A percentile compares a stretch with the other conserved stretches of the same genome.
Evolutionary conservation across 2,888 invertebrate species (phyloP).

Genomic region (Troglohyphantes excavatus): DNA sequence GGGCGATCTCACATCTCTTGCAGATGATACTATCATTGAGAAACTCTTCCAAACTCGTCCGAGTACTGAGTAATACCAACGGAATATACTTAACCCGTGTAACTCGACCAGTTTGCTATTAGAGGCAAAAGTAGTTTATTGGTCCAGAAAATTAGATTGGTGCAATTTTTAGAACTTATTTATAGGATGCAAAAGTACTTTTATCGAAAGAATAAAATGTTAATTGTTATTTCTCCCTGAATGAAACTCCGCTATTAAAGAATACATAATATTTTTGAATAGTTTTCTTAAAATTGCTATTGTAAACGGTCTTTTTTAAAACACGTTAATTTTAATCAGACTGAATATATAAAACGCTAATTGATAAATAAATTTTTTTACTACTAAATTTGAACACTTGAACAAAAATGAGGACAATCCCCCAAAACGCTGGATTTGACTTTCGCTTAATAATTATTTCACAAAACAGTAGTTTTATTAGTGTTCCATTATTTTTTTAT

Average conservation of each 20-base stretch:
- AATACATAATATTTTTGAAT: background rate
- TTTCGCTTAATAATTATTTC: too few relatives aligned
- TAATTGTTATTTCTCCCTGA: constrained; percentile 1
- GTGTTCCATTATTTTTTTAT: too few relatives aligned
- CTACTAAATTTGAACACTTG: too few relatives aligned
- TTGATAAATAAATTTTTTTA: too few relatives aligned
- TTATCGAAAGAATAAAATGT: background rate
- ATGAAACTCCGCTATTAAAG: too few relatives aligned
- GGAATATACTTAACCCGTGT: background rate
- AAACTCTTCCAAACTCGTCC: constrained; percentile 85
- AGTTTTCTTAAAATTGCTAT: background rate
- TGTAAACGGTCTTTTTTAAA: too few relatives aligned
- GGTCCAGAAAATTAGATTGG: background rate
- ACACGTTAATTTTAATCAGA: too few relatives aligned
- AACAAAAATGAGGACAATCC: too few relatives aligned
- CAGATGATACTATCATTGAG: constrained; percentile 93
- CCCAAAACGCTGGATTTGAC: too few relatives aligned
- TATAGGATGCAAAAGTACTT: background rate
- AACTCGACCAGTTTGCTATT: background rate
- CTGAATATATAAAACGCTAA: too few relatives aligned
- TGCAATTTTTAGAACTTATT: background rate
- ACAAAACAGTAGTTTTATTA: too few relatives aligned
- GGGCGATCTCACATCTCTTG: constrained; percentile 96
- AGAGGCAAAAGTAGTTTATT: background rate
- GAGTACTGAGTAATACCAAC: constrained; percentile 9